Evolutionary conservation across 2,888 invertebrate species (phyloP).

Genomic region (Tinea semifulvella): DNA sequence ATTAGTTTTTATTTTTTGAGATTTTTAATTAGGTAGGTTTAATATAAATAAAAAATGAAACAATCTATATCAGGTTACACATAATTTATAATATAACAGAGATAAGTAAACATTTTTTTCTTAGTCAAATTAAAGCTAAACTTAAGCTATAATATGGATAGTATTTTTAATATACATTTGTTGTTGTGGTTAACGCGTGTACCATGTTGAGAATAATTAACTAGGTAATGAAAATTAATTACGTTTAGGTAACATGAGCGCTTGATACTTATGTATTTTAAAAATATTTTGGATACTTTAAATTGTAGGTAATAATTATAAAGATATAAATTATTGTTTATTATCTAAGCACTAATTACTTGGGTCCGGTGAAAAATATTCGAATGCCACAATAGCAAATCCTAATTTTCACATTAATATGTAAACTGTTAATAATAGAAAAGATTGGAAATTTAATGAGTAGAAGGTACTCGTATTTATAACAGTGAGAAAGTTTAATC

Average conservation of each 20-base stretch:
- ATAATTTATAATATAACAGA: conserved; percentile 4
- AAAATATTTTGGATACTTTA: neutral
- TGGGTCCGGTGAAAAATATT: neutral
- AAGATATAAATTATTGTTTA: neutral
- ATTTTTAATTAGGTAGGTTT: too few relatives aligned
- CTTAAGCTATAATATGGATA: neutral
- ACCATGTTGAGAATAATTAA: neutral
- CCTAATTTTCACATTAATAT: neutral
- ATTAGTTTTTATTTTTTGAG: too few relatives aligned
- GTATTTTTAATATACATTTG: neutral
- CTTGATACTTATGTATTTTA: conserved; percentile 23
- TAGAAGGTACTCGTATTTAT: conserved; percentile 21
- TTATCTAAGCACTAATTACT: neutral
- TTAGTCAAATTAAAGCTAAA: neutral
- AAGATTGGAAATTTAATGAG: neutral
- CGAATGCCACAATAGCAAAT: neutral
- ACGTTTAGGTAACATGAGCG: conserved; percentile 62
- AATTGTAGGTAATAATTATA: neutral
- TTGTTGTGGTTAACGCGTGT: conserved; percentile 11
- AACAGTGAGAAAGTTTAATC: neutral
- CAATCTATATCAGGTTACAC: neutral
- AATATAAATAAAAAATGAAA: neutral
- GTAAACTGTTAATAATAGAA: conserved; percentile 1
- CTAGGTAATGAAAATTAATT: neutral
- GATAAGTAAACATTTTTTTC: neutral